Evolutionary conservation across 2,113 vertebrate genomes (phyloP).

Genomic region (Amazona vittata): DNA sequence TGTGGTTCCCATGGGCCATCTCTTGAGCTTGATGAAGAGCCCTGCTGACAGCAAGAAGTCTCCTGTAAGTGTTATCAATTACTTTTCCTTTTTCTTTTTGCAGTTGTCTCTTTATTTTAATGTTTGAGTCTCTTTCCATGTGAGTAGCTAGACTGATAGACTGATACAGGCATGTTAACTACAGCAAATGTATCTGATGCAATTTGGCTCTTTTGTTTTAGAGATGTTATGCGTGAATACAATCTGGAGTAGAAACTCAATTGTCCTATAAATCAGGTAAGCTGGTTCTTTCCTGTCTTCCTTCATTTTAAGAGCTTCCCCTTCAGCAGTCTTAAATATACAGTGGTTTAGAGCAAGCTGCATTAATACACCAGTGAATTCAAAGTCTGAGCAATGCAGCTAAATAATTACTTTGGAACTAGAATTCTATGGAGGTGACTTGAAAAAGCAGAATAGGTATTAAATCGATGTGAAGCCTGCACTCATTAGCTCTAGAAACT

Average conservation of each 20-base stretch:
- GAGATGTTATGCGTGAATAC: neutral
- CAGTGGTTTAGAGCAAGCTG: neutral
- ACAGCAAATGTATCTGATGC: neutral
- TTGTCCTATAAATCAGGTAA: slow-evolving; percentile 15
- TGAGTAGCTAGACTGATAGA: neutral
- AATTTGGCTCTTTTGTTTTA: neutral
- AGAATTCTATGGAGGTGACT: neutral
- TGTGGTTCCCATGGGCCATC: neutral
- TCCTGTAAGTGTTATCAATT: neutral
- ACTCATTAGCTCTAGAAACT: slow-evolving; percentile 32
- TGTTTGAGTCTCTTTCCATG: neutral
- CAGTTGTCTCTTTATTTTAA: neutral
- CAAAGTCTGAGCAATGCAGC: neutral
- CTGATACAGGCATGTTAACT: neutral
- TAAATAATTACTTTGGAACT: slow-evolving; percentile 11
- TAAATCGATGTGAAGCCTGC: neutral
- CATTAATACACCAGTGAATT: neutral
- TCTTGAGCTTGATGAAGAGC: neutral
- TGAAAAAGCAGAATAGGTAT: neutral
- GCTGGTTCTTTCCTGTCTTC: neutral
- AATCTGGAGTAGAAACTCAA: neutral
- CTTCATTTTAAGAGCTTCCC: neutral
- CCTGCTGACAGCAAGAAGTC: neutral
- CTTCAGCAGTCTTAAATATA: neutral
- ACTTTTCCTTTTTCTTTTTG: neutral